Conservation (phyloP, 2,888 invertebrate species). For the Bellardia bayeri region DNA sequence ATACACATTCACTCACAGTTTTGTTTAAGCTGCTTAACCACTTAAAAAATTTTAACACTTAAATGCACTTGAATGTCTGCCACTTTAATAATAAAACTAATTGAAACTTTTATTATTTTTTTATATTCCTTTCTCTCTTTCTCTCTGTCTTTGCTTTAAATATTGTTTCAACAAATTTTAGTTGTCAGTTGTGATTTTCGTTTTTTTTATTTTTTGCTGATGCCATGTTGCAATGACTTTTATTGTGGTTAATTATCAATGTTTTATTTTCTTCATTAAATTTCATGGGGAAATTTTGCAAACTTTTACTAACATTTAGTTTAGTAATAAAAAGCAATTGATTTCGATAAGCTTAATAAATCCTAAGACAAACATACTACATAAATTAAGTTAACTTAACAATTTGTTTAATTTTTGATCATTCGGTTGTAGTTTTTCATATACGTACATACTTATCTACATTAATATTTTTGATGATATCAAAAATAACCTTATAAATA, state of each 20-base stretch:
- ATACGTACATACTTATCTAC: too few species aligned
- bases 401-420: too few species aligned
- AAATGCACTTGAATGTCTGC: constrained; percentile 67
- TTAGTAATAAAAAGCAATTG: not conserved
- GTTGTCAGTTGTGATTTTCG: constrained; percentile 25
- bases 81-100: constrained; percentile 64
- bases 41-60: constrained; percentile 70
- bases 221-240: constrained; percentile 24
- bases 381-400: too few species aligned
- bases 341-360: not conserved
- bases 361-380: too few species aligned
- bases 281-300: constrained; percentile 12
- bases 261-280: not conserved
- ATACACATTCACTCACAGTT: not conserved
- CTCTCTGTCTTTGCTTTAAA: not conserved
- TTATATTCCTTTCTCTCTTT: not conserved
- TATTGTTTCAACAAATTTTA: constrained; percentile 47
- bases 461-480: not conserved
- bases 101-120: constrained; percentile 44
- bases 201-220: not conserved
- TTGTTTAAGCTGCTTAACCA: constrained; percentile 68
- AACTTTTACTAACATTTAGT: not conserved
- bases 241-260: constrained; percentile 43
- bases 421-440: too few species aligned
- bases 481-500: not conserved